phyloP scores from a whole-genome alignment of 2,888 invertebrate genomes.

The Cheiracanthium punctorium region DNA sequence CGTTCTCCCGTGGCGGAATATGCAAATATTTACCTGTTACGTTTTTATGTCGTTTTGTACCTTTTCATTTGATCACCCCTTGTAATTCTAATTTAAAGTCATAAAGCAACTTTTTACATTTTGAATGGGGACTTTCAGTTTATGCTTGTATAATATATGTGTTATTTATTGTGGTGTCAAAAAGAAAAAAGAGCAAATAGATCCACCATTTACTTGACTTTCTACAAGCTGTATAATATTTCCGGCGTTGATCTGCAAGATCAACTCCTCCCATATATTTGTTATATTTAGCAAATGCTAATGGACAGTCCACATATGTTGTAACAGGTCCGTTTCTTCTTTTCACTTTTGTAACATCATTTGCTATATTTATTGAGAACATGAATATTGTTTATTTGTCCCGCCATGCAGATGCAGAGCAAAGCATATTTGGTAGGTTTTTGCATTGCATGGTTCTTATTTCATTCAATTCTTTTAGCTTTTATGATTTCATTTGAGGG shows the following conservation, averaged over 20 bases:
- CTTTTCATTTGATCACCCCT: no score
- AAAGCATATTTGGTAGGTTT: neutral
- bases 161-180: neutral
- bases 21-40: no score
- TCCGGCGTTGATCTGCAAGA: neutral
- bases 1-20: no score
- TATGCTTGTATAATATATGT: neutral
- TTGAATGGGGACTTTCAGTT: neutral
- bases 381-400: neutral
- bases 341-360: neutral
- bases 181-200: neutral
- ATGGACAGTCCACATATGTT: neutral
- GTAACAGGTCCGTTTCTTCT: neutral
- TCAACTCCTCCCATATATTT: conserved; percentile 14
- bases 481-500: neutral
- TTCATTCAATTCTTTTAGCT: neutral
- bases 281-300: neutral
- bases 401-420: no score
- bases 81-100: neutral
- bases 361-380: neutral
- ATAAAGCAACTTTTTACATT: neutral
- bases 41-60: no score
- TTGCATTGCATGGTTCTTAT: neutral
- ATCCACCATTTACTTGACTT: conserved; percentile 22
- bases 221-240: conserved; percentile 8